These are phyloP conservation scores for Caenorhabditis auriculariae DNA, from an alignment of 2,888 invertebrate genomes.

Conservation along the genomic window DNA sequence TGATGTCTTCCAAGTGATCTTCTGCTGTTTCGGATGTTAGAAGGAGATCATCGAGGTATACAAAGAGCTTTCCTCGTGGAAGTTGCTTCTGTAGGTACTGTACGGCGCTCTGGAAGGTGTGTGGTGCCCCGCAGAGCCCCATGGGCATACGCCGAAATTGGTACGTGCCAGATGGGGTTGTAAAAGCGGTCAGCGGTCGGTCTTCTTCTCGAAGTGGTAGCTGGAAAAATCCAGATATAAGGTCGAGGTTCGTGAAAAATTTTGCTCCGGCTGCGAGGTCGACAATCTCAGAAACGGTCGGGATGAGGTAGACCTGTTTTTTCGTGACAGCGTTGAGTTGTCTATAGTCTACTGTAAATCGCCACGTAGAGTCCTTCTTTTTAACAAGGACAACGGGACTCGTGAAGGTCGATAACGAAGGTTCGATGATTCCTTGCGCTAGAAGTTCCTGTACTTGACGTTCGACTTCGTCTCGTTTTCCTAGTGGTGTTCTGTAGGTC, in stretches of 20 bases:
- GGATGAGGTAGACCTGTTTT: constrained; percentile 13
- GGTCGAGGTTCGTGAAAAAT: constrained; percentile 22
- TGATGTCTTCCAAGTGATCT: constrained; percentile 31
- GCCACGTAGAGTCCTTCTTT: constrained; percentile 8
- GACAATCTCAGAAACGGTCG: constrained; percentile 3
- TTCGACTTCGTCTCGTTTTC: constrained; percentile 14
- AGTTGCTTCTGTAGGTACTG: not conserved
- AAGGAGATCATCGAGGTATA: constrained; percentile 38
- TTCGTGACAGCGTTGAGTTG: constrained; percentile 8
- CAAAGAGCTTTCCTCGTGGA: constrained; percentile 4
- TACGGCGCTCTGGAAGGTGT: constrained; percentile 22
- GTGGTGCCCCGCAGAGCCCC: constrained; percentile 26
- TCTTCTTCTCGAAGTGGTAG: constrained; percentile 16
- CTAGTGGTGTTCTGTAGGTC: constrained; percentile 7
- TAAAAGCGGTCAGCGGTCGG: constrained; percentile 31
- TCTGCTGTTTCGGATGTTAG: constrained; percentile 18
- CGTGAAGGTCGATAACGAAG: constrained; percentile 8
- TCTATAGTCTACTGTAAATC: constrained; percentile 16
- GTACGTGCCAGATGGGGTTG: constrained; percentile 23
- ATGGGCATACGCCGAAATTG: constrained; percentile 36
- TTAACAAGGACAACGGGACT: constrained; percentile 16
- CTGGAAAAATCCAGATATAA: constrained; percentile 23
- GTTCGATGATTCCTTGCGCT: constrained; percentile 16
- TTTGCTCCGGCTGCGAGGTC: constrained; percentile 4
- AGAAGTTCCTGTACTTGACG: constrained; percentile 18